phyloP scores from a whole-genome alignment of 53 echinoderm and acorn worm genomes.

The Stichopus horrens region DNA sequence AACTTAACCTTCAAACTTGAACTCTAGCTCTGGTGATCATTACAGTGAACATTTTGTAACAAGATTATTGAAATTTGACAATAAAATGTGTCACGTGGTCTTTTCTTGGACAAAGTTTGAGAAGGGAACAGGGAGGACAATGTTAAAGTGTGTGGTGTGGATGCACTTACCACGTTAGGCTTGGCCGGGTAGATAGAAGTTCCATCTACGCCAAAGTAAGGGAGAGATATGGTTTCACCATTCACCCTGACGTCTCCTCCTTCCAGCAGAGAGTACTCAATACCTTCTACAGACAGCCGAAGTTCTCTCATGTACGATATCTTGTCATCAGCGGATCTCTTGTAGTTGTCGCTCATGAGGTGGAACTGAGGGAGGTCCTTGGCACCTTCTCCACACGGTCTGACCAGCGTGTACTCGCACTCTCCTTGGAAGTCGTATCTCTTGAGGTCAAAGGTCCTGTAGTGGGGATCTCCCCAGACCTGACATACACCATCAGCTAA shows the following conservation, averaged over 20 bases:
- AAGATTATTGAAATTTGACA: too few species aligned
- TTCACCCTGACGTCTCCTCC: constrained; percentile 60
- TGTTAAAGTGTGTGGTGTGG: too few species aligned
- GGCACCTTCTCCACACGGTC: constrained; percentile 31
- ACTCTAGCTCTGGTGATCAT: too few species aligned
- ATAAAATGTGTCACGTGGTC: too few species aligned
- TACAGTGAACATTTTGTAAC: too few species aligned
- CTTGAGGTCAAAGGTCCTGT: constrained; percentile 61
- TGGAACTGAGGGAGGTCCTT: constrained; percentile 55
- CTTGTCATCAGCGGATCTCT: constrained; percentile 51
- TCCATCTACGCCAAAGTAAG: constrained; percentile 47
- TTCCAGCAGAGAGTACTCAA: constrained; percentile 45
- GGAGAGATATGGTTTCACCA: constrained; percentile 42
- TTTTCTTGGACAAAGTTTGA: too few species aligned
- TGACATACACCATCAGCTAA: constrained; percentile 59
- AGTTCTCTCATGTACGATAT: constrained; percentile 59
- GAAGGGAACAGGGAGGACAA: too few species aligned
- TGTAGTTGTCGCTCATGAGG: constrained; percentile 59
- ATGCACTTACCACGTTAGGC: constrained; percentile 54
- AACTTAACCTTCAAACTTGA: too few species aligned
- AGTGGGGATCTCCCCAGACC: constrained; percentile 82
- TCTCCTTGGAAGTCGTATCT: constrained; percentile 73
- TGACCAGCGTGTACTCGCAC: constrained; percentile 63
- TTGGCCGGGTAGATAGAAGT: constrained; percentile 34
- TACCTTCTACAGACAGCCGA: constrained; percentile 14